phyloP scores from a whole-genome alignment of 1,140 invertebrate genomes.

The Radopholus similis region DNA sequence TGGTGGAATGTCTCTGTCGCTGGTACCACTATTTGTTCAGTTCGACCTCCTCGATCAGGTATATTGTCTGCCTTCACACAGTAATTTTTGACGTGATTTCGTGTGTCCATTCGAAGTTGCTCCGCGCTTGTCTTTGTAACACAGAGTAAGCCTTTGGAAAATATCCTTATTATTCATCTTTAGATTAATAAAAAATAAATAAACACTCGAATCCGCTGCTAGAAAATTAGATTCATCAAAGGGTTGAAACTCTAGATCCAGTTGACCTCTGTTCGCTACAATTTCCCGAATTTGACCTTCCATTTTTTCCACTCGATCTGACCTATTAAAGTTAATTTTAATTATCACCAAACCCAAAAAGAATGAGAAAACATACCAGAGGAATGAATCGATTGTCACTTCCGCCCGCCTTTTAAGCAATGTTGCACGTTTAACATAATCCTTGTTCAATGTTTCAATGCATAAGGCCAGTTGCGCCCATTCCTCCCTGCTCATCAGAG shows the following conservation, averaged over 20 bases:
- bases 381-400: conserved; percentile 20
- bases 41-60: conserved; percentile 18
- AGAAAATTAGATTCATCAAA: conserved; percentile 18
- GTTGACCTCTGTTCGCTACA: neutral
- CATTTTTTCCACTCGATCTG: conserved; percentile 18
- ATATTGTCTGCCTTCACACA: conserved; percentile 7
- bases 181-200: neutral
- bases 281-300: conserved; percentile 10
- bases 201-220: conserved; percentile 6
- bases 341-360: neutral
- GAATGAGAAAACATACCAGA: conserved; percentile 3
- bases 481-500: conserved; percentile 4
- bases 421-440: conserved; percentile 15
- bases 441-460: conserved; percentile 5
- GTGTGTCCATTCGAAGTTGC: conserved; percentile 5
- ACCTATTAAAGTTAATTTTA: neutral
- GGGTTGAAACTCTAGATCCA: neutral
- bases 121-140: conserved; percentile 13
- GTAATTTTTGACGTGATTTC: neutral
- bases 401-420: conserved; percentile 18
- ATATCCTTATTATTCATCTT: neutral
- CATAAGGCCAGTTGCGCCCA: conserved; percentile 3
- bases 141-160: conserved; percentile 21
- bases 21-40: conserved; percentile 12
- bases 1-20: conserved; percentile 16